Evolutionary conservation across 2,113 vertebrate species (phyloP), one percentile per base, ranked within the genome.

Genomic region (Mystacornis crossleyi): DNA sequence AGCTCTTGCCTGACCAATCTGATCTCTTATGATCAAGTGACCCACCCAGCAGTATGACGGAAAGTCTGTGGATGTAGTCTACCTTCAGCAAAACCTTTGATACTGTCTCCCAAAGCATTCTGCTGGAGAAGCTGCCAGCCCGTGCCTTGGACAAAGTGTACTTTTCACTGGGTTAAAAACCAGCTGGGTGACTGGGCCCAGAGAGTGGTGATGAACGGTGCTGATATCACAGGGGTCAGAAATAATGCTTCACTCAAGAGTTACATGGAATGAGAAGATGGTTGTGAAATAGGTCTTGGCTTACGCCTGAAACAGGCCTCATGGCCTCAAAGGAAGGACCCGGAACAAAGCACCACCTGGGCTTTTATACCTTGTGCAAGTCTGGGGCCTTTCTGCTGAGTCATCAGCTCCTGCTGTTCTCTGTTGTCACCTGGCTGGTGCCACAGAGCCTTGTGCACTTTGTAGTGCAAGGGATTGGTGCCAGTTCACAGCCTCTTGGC

Each of bases 11-110:
- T 18, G 17, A 66, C 9, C 53, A 89, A 26, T 9, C n/a, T 67
- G n/a, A 67, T 53, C 28, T 36, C n/a, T 60, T n/a, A 74, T 10
- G 10, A 67, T 8, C 36, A 65, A 33, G 33, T 38, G 33, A 43
- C 18, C 8, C 0, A 1, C 26, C 8, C 0, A 0, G 29, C 13
- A 8, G 10, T 5, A 20, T 42, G 19, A 53, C 9, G 9, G 16
- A 38, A 81, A 38, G 51, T 43, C 38, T 51, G 29, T 14, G 10
- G 38, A 45, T 38, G 5, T 5, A 36, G 23, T 14, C 23, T 17
- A 48, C 14, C 45, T 60, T 29, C 16, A 81, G 19, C 53, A 89
- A 74, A 74, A n/a, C 10, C 38, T 58, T 31, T 33, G 4, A 33
- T 25, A 29, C 15, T 40, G 23, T 81, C 29, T n/a, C 38, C 17